Percentiles rank a stretch among this genome's conserved stretches.
Evolutionary conservation across 35 echinoderm and acorn worm genomes (phyloP).

Genomic region (Chiridota heheva): DNA sequence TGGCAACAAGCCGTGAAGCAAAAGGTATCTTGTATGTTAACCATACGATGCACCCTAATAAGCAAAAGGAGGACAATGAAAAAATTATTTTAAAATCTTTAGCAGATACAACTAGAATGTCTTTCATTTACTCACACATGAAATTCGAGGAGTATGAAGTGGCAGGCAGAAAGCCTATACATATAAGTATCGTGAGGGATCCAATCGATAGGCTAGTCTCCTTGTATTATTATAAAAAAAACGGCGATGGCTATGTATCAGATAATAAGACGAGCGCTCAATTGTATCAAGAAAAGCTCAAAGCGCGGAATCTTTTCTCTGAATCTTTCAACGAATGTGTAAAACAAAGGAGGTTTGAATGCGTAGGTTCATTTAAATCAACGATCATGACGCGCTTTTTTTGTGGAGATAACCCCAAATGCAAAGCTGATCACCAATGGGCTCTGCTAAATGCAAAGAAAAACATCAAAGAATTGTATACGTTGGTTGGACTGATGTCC

Average conservation of each 20-base stretch:
- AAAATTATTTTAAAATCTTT: slow-evolving; percentile 4
- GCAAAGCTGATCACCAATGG: too few relatives aligned
- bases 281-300: slow-evolving; percentile 16
- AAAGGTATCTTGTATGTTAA: neutral
- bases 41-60: neutral
- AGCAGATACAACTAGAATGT: neutral
- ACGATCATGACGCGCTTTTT: too few relatives aligned
- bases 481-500: too few relatives aligned
- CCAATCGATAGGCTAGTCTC: slow-evolving; percentile 16
- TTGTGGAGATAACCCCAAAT: too few relatives aligned
- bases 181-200: slow-evolving; percentile 30
- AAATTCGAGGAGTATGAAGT: neutral
- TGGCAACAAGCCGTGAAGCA: neutral
- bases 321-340: too few relatives aligned
- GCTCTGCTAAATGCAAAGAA: too few relatives aligned
- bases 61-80: neutral
- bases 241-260: slow-evolving; percentile 7
- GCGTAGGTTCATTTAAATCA: too few relatives aligned
- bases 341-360: too few relatives aligned
- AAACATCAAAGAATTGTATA: too few relatives aligned
- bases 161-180: neutral
- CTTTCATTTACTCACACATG: slow-evolving; percentile 22
- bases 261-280: slow-evolving; percentile 14
- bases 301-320: neutral
- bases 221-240: slow-evolving; percentile 17